Conservation (phyloP, 1,140 invertebrate genomes). For the Eriocheir sinensis region DNA sequence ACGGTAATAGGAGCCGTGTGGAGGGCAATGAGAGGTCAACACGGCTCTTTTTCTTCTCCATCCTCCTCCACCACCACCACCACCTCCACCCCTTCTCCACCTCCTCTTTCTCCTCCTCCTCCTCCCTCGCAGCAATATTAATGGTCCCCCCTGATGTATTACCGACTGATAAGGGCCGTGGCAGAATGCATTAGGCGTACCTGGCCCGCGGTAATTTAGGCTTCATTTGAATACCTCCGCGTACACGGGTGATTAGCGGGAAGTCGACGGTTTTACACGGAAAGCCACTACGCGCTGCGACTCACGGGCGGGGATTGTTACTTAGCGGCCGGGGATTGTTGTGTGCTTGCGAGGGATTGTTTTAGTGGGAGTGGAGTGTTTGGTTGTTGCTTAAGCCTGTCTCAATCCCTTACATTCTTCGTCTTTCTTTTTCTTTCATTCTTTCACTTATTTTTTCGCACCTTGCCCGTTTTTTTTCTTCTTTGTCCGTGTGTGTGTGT, state of each 20-base stretch:
- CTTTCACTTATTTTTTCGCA: not conserved
- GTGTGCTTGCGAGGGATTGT: slow-evolving; percentile 19
- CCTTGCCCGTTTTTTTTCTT: no score
- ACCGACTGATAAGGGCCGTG: not conserved
- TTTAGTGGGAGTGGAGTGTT: no score
- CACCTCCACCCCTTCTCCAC: not conserved
- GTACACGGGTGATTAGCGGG: not conserved
- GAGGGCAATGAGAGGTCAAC: slow-evolving; percentile 8
- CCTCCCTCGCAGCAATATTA: not conserved
- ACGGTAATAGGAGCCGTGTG: not conserved
- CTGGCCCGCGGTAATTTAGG: not conserved
- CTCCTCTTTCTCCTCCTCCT: slow-evolving; percentile 17
- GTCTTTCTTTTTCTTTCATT: not conserved
- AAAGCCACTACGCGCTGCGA: slow-evolving; percentile 10
- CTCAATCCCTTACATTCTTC: no score
- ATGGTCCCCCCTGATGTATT: not conserved
- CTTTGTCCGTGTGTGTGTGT: no score
- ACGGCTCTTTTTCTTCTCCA: not conserved
- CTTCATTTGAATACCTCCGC: slow-evolving; percentile 1
- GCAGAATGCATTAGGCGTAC: slow-evolving; percentile 3
- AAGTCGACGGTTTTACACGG: not conserved
- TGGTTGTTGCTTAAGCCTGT: no score
- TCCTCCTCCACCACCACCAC: slow-evolving; percentile 2
- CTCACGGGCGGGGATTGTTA: not conserved
- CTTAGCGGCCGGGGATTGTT: not conserved